phyloP scores from a whole-genome alignment of 2,888 invertebrate genomes.

The Brachypalpus laphriformis region DNA sequence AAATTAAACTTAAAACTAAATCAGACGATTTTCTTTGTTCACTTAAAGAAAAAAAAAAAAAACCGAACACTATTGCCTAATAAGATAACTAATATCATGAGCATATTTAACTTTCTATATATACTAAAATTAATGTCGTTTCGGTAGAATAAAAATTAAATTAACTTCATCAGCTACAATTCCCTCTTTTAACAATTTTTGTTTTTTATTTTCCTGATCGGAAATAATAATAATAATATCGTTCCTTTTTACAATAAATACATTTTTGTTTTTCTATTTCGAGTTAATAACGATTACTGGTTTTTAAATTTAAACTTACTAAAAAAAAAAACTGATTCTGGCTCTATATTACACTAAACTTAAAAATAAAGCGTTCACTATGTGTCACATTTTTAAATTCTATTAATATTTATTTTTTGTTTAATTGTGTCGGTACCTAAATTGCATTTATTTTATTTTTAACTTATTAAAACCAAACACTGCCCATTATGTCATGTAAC shows the following conservation, averaged over 20 bases:
- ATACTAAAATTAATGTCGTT: constrained; percentile 54
- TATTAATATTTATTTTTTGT: constrained; percentile 8
- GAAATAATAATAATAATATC: constrained; percentile 53
- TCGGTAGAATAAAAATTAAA: constrained; percentile 30
- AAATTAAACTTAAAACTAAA: constrained; percentile 53
- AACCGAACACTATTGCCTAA: constrained; percentile 34
- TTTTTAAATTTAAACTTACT: constrained; percentile 23
- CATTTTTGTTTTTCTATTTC: constrained; percentile 13
- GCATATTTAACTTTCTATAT: constrained; percentile 26
- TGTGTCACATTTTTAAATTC: constrained; percentile 31
- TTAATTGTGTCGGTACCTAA: constrained; percentile 32
- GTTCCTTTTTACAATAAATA: constrained; percentile 49
- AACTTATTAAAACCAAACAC: constrained; percentile 3
- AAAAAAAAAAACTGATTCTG: constrained; percentile 25
- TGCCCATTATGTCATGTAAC: neutral
- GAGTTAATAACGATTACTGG: constrained; percentile 49
- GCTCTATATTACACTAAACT: constrained; percentile 43
- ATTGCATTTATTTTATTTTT: constrained; percentile 6
- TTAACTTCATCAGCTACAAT: constrained; percentile 2
- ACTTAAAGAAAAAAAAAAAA: constrained; percentile 15
- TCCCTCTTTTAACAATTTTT: constrained; percentile 13
- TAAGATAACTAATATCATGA: constrained; percentile 31
- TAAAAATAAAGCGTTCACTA: constrained; percentile 58
- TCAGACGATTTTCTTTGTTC: constrained; percentile 33
- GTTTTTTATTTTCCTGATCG: constrained; percentile 17